Base-by-base conservation (phyloP, 2,113 vertebrate genomes). In the Microtus richardsoni region DNA sequence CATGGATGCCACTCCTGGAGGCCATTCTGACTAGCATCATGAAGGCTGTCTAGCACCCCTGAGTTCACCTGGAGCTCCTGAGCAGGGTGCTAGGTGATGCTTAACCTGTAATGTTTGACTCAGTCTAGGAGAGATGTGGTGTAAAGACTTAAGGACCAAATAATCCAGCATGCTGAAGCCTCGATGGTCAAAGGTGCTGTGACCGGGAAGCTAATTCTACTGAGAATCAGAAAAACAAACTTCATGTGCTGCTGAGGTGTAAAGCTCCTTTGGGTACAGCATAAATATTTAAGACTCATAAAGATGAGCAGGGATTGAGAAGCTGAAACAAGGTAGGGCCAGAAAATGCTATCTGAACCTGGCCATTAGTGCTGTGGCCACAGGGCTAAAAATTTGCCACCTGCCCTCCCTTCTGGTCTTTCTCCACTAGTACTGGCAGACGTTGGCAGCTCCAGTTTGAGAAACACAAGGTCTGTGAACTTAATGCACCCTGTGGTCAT, bases 171-270 rank as follows among this genome's bases (percentile, higher is more conserved):
- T 5, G 9, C 41, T n/a, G 64, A 58, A 74, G 74, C 22, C 77
- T 66, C 71, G 26, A 28, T 75, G n/a, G 87, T 21, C 80, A n/a
- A 30, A 10, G 14, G 26, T 91, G 14, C 22, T 91, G 70, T 78
- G 41, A 36, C 47, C 41, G 13, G 66, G 49, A 14, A 21, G 62
- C 33, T 88, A 10, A 70, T 70, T 93, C 39, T 44, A 91, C n/a
- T 83, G 68, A 89, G 49, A 93, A 80, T 54, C 88, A 91, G 36
- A 58, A 80, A 89, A 95, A 62, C 62, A 88, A 83, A 74, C 28
- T 36, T 91, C 33, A 58, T 84, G 5, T 83, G 14, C 24, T 91
- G 2, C 49, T 89, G 17, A 78, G 47, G n/a, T 54, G 16, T 13
- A n/a, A 2, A n/a, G 17, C 41, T 79, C 82, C 85, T 92, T 58